phyloP scores from a whole-genome alignment of 2,888 invertebrate genomes.

The Lasioglossum oenotherae region DNA sequence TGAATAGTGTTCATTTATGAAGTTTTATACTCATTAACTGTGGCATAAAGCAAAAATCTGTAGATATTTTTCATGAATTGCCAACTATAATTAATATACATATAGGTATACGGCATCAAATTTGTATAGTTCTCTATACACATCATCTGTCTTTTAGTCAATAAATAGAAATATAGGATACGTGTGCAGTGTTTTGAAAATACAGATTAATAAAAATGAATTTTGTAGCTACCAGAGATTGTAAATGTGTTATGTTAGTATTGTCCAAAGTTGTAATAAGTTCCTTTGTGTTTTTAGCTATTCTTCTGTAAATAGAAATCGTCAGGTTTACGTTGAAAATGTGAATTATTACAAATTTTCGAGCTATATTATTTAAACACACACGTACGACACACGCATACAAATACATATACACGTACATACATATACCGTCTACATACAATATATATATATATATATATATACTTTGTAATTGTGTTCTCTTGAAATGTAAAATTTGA shows the following conservation, averaged over 20 bases:
- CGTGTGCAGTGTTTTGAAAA: constrained; percentile 31
- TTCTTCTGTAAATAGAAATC: constrained; percentile 50
- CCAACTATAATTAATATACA: constrained; percentile 21
- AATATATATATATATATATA: constrained; percentile 32
- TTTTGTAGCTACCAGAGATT: constrained; percentile 35
- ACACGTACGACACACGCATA: neutral
- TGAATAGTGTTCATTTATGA: constrained; percentile 39
- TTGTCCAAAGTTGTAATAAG: constrained; percentile 45
- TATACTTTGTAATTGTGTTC: constrained; percentile 44
- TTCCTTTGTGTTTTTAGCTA: constrained; percentile 42
- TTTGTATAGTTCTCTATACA: constrained; percentile 46
- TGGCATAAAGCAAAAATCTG: constrained; percentile 55
- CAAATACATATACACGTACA: constrained; percentile 17
- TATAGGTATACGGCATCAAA: constrained; percentile 24
- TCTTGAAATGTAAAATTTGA: constrained; percentile 43
- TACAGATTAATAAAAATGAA: constrained; percentile 16
- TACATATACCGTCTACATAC: constrained; percentile 3
- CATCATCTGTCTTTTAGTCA: constrained; percentile 40
- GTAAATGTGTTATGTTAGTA: constrained; percentile 42
- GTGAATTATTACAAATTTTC: constrained; percentile 41
- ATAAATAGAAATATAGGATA: constrained; percentile 27
- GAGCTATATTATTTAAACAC: constrained; percentile 30
- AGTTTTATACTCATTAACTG: constrained; percentile 64
- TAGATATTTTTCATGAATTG: constrained; percentile 47
- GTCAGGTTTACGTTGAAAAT: constrained; percentile 28